Evolutionary conservation across 2,113 vertebrate species (phyloP), one percentile per base, ranked within the genome.

Genomic region (Oncorhynchus clarkii): DNA sequence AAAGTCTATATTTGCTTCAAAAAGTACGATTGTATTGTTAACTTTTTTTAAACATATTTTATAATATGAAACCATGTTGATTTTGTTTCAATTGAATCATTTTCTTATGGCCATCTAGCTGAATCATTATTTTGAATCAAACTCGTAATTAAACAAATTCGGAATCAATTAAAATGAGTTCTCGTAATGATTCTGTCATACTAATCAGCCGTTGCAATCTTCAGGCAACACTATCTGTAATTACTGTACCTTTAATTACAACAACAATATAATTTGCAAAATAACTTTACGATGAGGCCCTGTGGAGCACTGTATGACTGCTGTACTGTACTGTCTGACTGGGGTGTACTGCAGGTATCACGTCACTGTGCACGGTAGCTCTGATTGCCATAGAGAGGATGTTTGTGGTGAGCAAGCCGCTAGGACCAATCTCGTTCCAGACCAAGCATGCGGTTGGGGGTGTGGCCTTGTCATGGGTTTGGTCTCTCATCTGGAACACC

Each of bases 401-500:
- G 82, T 90, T 93, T 84, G 90, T 93, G 48, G 86, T 94, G 1
- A 90, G 89, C 73, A 93, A 91, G 74, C 93, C 92, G 1, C 67
- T 94, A 80, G 93, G 92, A 2, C 87, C 74, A 20, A 72, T 94
- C 5, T 74, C 49, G 4, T 92, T 93, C 51, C 88, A 89, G 45
- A 80, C 74, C 39, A 87, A 83, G 69, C 92, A 94, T 20, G 93
- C 92, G 0, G 3, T 83, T 2, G 85, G 82, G n/a, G 92, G 92
- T 1, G 87, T 92, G 20, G 85, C 71, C 2, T 45, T 88, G 2
- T 89, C 89, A 34, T 94, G 93, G 92, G 67, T 90, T 9, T 94
- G 92, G 93, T 94, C 94, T 49, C 82, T 94, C 22, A 77, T 87
- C 5, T 94, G 93, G 92, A 94, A 94, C 74, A 64, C 88, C 1